phyloP scores from a whole-genome alignment of 2,797 vertebrate species.

The Bovichtus variegatus region DNA sequence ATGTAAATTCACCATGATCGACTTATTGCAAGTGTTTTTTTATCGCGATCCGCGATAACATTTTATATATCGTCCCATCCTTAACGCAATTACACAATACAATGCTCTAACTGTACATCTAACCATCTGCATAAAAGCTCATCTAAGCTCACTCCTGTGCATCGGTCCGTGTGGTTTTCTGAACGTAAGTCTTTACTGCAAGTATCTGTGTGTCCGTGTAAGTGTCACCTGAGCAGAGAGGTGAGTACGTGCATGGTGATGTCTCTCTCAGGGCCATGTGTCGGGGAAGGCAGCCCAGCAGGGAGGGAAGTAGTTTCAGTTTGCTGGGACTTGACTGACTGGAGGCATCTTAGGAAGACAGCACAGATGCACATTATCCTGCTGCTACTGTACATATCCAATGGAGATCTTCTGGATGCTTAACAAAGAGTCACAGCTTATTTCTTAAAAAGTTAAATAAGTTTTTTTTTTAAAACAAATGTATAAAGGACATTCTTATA shows the following conservation, averaged over 20 bases:
- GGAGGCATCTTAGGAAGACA: conserved; percentile 48
- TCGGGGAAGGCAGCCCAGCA: neutral
- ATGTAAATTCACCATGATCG: too few species aligned
- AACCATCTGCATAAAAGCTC: neutral
- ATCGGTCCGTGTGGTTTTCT: neutral
- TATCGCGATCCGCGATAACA: too few species aligned
- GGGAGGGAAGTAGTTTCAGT: neutral
- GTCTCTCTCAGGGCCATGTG: conserved; percentile 56
- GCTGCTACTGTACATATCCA: neutral
- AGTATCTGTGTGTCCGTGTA: neutral
- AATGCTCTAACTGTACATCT: neutral
- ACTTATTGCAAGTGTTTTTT: too few species aligned
- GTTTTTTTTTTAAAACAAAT: neutral
- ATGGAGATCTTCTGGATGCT: neutral
- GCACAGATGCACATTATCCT: neutral
- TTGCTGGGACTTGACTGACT: neutral
- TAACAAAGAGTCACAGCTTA: neutral
- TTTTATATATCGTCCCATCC: too few species aligned
- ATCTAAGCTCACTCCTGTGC: neutral
- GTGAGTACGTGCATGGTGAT: conserved; percentile 60
- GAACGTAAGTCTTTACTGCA: neutral
- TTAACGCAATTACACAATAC: too few species aligned
- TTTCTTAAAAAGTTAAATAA: neutral
- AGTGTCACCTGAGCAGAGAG: conserved; percentile 74
- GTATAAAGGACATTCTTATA: neutral